Conservation (phyloP, 2,113 vertebrate species). For the Nibea albiflora region DNA sequence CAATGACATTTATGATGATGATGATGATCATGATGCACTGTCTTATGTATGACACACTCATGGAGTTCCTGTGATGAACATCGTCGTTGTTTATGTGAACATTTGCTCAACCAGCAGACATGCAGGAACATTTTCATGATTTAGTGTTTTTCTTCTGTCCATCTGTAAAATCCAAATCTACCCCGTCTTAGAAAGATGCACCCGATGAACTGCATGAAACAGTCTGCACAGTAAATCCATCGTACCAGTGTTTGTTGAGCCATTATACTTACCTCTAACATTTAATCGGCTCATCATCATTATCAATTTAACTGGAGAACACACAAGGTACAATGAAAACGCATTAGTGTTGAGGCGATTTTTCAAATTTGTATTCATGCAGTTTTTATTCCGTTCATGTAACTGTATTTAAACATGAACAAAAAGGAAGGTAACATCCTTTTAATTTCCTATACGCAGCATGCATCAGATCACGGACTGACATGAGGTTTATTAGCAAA, state of each 20-base stretch:
- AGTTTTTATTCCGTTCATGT: neutral
- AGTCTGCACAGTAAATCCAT: neutral
- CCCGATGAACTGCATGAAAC: neutral
- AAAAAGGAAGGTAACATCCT: neutral
- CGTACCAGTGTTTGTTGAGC: neutral
- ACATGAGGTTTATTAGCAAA: conserved; percentile 2
- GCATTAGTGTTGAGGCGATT: conserved; percentile 12
- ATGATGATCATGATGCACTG: no score
- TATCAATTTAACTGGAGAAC: neutral
- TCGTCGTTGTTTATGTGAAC: no score
- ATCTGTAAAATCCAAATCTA: no score
- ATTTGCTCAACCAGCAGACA: no score
- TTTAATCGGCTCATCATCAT: neutral
- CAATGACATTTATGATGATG: no score
- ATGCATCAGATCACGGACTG: neutral
- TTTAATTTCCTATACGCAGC: neutral
- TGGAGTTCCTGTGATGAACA: no score
- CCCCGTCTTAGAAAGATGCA: neutral
- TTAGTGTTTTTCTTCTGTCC: no score
- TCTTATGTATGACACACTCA: no score
- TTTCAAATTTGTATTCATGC: neutral
- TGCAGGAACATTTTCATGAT: no score
- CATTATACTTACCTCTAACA: neutral
- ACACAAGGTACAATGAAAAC: neutral
- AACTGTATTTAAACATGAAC: neutral